These are phyloP conservation scores for Sabatieria punctata DNA, from an alignment of 2,888 invertebrate genomes.

Conservation along the genomic window DNA sequence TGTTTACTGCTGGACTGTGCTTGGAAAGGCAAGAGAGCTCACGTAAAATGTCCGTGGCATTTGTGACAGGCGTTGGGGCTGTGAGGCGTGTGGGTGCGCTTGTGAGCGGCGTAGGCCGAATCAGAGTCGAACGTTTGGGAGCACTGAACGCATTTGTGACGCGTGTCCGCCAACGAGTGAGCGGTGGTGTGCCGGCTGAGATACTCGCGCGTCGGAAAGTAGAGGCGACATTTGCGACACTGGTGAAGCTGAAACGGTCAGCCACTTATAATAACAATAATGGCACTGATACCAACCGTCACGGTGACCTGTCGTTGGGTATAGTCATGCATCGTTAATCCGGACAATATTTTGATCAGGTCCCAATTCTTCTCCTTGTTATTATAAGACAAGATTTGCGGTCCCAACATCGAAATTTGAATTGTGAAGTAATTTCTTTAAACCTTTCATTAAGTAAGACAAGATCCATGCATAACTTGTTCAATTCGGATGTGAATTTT, in stretches of 20 bases:
- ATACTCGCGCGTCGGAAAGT: constrained; percentile 23
- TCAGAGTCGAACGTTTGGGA: constrained; percentile 4
- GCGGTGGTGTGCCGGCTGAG: constrained; percentile 24
- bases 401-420: too few species aligned
- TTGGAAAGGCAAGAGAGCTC: background rate
- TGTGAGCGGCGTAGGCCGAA: background rate
- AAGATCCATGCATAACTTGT: too few species aligned
- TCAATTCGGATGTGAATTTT: too few species aligned
- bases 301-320: too few species aligned
- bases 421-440: too few species aligned
- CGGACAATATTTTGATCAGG: too few species aligned
- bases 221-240: constrained; percentile 24
- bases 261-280: too few species aligned
- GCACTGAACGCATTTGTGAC: background rate
- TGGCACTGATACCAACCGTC: too few species aligned
- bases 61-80: background rate
- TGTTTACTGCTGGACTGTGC: background rate
- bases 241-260: constrained; percentile 18
- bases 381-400: too few species aligned
- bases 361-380: too few species aligned
- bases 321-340: too few species aligned
- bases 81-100: background rate
- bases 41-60: constrained; percentile 5
- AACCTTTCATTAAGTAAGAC: too few species aligned
- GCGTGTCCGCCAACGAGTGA: constrained; percentile 14